Percentiles rank a stretch among this genome's conserved stretches.
Evolutionary conservation across 2,888 invertebrate genomes (phyloP).

Genomic region (Andrena minutula): DNA sequence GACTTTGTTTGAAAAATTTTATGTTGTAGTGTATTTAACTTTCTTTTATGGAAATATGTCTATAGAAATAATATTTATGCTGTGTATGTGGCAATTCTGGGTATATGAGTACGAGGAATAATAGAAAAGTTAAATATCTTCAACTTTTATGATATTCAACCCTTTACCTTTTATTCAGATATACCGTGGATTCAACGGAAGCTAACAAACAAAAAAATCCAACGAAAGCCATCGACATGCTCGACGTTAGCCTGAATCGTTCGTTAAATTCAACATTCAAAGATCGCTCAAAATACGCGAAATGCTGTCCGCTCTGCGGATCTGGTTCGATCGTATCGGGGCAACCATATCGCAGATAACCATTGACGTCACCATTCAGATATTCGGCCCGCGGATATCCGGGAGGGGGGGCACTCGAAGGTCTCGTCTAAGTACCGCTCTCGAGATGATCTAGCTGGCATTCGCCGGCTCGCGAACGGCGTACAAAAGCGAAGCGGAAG

Average conservation of each 20-base stretch:
- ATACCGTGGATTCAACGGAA: background rate
- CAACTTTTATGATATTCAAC: no score
- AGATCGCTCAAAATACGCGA: constrained; percentile 26
- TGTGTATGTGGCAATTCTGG: no score
- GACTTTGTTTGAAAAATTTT: no score
- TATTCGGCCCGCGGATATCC: constrained; percentile 54
- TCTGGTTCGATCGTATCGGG: constrained; percentile 30
- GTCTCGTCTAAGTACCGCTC: constrained; percentile 35
- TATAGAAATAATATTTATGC: no score
- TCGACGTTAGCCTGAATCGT: background rate
- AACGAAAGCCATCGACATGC: background rate
- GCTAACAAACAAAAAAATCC: background rate
- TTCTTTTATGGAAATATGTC: no score
- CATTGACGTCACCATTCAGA: constrained; percentile 44
- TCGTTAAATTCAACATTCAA: constrained; percentile 1
- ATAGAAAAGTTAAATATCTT: no score
- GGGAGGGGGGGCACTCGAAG: constrained; percentile 20
- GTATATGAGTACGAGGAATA: no score
- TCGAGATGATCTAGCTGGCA: constrained; percentile 43
- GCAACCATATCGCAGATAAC: constrained; percentile 42
- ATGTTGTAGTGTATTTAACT: no score
- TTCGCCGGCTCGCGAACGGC: constrained; percentile 45
- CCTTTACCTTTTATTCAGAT: no score
- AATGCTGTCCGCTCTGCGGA: background rate
- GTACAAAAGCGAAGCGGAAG: constrained; percentile 65